A percentile compares a stretch with the other conserved stretches of the same genome.
These are phyloP conservation scores for Doris montereyensis DNA, from an alignment of 2,888 invertebrate species.

Conservation along the genomic window DNA sequence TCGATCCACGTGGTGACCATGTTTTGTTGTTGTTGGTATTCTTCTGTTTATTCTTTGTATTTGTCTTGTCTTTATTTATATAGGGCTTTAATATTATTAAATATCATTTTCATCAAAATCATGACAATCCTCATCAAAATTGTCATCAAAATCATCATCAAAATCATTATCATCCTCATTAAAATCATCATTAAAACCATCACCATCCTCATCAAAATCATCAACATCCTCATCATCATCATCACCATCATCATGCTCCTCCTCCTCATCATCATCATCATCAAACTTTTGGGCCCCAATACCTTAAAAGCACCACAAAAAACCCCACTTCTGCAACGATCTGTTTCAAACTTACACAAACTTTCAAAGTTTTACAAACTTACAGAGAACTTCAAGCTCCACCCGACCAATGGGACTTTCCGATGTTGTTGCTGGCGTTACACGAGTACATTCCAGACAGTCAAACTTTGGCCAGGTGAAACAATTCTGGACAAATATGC, in stretches of 20 bases:
- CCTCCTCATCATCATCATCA: conserved; percentile 46
- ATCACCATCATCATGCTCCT: conserved; percentile 50
- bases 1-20: no score
- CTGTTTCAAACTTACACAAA: no score
- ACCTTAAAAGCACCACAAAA: no score
- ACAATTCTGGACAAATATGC: no score
- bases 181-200: not conserved
- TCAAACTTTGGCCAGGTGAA: conserved; percentile 24
- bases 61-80: no score
- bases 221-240: conserved; percentile 51
- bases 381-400: conserved; percentile 37
- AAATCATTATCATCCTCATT: conserved; percentile 1
- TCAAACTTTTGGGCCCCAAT: conserved; percentile 65
- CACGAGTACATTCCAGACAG: conserved; percentile 37
- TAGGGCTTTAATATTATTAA: no score
- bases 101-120: not conserved
- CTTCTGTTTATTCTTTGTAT: no score
- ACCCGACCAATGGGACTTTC: no score
- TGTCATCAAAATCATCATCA: conserved; percentile 3
- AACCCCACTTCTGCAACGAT: no score
- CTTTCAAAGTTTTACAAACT: conserved; percentile 1
- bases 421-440: conserved; percentile 32
- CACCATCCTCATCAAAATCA: conserved; percentile 31
- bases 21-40: no score
- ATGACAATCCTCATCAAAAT: not conserved